Evolutionary conservation across 2,113 vertebrate genomes (phyloP), one percentile per base, ranked within the genome.

Genomic region (Tympanuchus pallidicinctus): DNA sequence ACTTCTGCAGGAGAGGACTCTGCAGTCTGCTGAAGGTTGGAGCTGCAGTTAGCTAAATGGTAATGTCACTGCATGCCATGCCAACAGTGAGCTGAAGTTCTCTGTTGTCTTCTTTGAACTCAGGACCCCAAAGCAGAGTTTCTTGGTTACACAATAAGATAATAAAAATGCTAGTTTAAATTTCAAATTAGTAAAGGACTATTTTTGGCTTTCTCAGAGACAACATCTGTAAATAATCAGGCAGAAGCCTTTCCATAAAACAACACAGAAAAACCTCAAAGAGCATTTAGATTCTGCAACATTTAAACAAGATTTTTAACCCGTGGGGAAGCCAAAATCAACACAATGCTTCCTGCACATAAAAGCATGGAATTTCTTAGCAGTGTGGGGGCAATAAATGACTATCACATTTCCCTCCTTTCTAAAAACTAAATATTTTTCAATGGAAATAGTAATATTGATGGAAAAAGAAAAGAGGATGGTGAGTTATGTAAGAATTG

Each of bases 301-400:
- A 97, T 98, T 98, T 98, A 98, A 98, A 98, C 98, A 98, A 98
- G 96, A 98, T 97, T 97, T 97, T 98, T 97, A 95, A 98, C 97
- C 95, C 81, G 71, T 90, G 67, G 42, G 66, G 84, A 95, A 95
- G 98, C 99, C 98, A 99, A 99, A 94, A 98, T 98, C 98, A 99
- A 99, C 98, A 98, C 94, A 97, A 97, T 97, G 97, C 97, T 99
- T 99, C 98, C 99, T 99, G 98, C 97, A 98, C 98, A 98, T 98
- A 98, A 98, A 98, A 98, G 98, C 98, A 95, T 97, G 97, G 98
- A 98, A 98, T 98, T 94, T 97, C 97, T 98, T 98, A 98, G 96
- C 97, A 98, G 96, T 97, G 97, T 98, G 98, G 97, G 98, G 97
- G 95, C 94, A 97, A 97, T 98, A 97, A 98, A 98, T 98, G 97